Evolutionary conservation across 2,113 vertebrate species (phyloP).

Genomic region (Melanerpes aurifrons): DNA sequence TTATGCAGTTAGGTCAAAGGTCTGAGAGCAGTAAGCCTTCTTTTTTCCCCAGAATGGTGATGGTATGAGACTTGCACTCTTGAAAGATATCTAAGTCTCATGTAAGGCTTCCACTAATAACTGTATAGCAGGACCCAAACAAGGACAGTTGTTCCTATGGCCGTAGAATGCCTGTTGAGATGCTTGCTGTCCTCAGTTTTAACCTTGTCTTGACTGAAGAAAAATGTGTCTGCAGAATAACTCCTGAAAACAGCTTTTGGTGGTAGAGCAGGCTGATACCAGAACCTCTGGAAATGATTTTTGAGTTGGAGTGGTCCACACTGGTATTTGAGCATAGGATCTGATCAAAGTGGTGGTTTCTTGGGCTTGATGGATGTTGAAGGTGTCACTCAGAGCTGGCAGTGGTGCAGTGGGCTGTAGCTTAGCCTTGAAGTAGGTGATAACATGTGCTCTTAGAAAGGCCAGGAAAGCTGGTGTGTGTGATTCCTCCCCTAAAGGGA

Average conservation of each 20-base stretch:
- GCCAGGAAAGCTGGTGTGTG: background rate
- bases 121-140: background rate
- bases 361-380: background rate
- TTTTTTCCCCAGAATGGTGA: background rate
- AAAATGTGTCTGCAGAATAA: background rate
- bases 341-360: background rate
- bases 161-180: background rate
- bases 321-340: background rate
- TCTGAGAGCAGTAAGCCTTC: background rate
- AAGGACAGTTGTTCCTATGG: background rate
- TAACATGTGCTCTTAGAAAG: background rate
- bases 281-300: background rate
- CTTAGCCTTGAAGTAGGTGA: background rate
- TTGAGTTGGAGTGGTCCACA: rapidly evolving
- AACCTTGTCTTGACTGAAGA: background rate
- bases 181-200: background rate
- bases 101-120: background rate
- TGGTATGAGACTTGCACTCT: background rate
- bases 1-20: background rate
- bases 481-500: background rate
- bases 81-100: background rate
- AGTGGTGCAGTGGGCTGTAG: background rate
- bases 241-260: background rate
- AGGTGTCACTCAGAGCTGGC: background rate
- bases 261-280: background rate